These are phyloP conservation scores for Pantherophis alleghaniensis DNA, from an alignment of 2,797 vertebrate genomes.

Conservation along the genomic window DNA sequence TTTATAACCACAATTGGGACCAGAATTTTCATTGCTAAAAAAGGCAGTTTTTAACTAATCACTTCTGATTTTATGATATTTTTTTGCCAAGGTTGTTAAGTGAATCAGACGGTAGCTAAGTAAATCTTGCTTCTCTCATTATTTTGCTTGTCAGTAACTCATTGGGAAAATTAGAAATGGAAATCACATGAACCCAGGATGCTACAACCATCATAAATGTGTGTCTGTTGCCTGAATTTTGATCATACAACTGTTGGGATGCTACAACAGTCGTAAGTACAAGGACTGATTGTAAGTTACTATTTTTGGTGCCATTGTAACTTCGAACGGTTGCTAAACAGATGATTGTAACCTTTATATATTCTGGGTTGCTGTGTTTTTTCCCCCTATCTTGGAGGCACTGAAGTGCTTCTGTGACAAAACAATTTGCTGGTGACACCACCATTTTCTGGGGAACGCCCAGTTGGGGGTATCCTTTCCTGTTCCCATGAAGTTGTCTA, in stretches of 20 bases:
- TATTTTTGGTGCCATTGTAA: neutral
- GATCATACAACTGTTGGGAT: neutral
- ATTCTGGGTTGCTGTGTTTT: neutral
- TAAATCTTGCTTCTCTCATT: neutral
- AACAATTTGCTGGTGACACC: neutral
- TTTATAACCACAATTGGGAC: neutral
- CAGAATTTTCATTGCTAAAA: neutral
- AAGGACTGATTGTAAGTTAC: neutral
- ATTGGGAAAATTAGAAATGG: neutral
- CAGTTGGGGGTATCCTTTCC: neutral
- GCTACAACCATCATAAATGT: neutral
- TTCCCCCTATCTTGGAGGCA: neutral
- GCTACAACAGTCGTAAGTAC: neutral
- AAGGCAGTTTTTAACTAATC: neutral
- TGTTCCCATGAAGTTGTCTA: neutral
- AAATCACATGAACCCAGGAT: neutral
- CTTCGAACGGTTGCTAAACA: neutral
- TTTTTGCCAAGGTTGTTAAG: neutral
- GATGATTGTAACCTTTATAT: neutral
- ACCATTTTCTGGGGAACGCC: neutral
- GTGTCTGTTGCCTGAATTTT: neutral
- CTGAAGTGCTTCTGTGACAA: neutral
- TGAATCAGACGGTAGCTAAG: neutral
- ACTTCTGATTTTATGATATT: neutral
- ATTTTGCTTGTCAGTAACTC: neutral